phyloP scores from a whole-genome alignment of 2,797 vertebrate species.

The Xiphorhynchus erythropygius region DNA sequence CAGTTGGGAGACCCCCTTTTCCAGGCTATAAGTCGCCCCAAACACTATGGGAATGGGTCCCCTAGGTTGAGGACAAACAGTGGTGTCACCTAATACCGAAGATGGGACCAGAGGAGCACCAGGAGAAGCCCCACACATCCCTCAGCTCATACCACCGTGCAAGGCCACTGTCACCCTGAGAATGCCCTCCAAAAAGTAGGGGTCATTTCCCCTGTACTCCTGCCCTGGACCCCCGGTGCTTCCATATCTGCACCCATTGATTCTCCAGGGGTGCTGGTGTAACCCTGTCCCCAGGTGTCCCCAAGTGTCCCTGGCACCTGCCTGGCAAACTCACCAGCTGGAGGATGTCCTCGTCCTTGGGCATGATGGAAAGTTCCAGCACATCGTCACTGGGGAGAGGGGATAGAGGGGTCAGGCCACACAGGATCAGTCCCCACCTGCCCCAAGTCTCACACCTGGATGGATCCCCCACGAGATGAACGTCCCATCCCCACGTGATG shows the following conservation, averaged over 20 bases:
- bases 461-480: rapidly evolving
- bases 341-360: slow-evolving; percentile 95
- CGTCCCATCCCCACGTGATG: rapidly evolving
- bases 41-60: rapidly evolving
- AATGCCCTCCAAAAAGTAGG: not conserved
- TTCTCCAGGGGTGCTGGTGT: not conserved
- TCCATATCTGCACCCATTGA: not conserved
- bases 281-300: not conserved
- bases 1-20: not conserved
- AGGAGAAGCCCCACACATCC: rapidly evolving
- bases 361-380: slow-evolving; percentile 96
- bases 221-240: rapidly evolving
- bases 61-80: not conserved
- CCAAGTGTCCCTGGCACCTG: not conserved
- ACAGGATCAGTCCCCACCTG: rapidly evolving
- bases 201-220: rapidly evolving
- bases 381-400: slow-evolving; percentile 84
- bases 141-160: rapidly evolving
- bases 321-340: slow-evolving; percentile 87
- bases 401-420: not conserved
- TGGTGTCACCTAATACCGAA: rapidly evolving
- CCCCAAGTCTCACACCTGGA: not conserved
- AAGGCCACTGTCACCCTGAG: not conserved
- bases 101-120: rapidly evolving
- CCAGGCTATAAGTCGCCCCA: not conserved